Percentiles rank a stretch among this genome's conserved stretches.
These are phyloP conservation scores for Umimayanthus kanabou DNA, from an alignment of 92 coral and sea anemone species.

Conservation along the genomic window DNA sequence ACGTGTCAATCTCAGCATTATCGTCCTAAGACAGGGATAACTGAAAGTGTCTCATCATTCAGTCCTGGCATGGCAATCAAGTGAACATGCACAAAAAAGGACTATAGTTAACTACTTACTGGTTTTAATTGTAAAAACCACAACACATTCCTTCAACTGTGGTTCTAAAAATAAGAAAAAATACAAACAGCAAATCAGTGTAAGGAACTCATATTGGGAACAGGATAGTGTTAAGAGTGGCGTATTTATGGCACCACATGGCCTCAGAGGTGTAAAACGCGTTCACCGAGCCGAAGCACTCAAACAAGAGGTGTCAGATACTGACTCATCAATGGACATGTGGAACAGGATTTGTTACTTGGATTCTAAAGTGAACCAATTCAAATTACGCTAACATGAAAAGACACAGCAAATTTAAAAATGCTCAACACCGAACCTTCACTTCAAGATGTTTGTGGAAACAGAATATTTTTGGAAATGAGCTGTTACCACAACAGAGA, in stretches of 20 bases:
- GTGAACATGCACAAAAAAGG: neutral
- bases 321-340: conserved; percentile 67
- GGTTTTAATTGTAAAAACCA: neutral
- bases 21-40: conserved; percentile 85
- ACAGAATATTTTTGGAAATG: no score
- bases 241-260: neutral
- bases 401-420: no score
- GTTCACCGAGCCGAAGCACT: conserved; percentile 84
- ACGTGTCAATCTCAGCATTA: conserved; percentile 83
- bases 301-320: conserved; percentile 97
- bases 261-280: conserved; percentile 44
- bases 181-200: neutral
- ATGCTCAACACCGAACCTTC: neutral
- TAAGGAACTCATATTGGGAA: no score
- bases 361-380: no score
- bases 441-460: no score
- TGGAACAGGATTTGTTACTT: neutral
- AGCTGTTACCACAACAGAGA: no score
- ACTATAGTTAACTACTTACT: neutral
- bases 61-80: conserved; percentile 36
- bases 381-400: no score
- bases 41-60: conserved; percentile 72
- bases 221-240: no score
- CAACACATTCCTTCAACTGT: neutral
- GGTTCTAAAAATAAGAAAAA: neutral